Percentiles rank a stretch among this genome's conserved stretches.
Evolutionary conservation across 2,888 invertebrate species (phyloP).

Genomic region (Orchestes rusci): DNA sequence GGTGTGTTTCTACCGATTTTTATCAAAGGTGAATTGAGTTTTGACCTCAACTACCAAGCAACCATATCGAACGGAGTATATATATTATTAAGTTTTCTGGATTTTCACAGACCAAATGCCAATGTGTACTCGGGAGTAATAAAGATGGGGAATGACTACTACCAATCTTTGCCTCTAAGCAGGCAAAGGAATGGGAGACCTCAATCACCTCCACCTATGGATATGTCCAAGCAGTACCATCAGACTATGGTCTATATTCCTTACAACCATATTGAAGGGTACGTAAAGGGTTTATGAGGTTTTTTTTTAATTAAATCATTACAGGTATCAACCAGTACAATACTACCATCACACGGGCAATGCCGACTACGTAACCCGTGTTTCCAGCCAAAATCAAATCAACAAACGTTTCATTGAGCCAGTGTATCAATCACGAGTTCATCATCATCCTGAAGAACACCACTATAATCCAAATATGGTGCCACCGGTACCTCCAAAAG

Average conservation of each 20-base stretch:
- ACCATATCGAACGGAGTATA: too few species aligned
- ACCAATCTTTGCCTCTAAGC: conserved; percentile 35
- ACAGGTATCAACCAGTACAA: conserved; percentile 28
- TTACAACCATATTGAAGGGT: conserved; percentile 49
- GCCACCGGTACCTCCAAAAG: conserved; percentile 23
- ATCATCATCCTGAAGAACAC: conserved; percentile 17
- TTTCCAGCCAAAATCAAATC: conserved; percentile 41
- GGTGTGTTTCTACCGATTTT: conserved; percentile 24
- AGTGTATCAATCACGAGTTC: conserved; percentile 36
- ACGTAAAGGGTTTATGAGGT: conserved; percentile 21
- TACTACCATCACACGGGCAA: conserved; percentile 29
- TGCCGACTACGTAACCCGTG: conserved; percentile 35
- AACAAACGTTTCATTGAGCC: conserved; percentile 42
- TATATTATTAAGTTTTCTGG: too few species aligned
- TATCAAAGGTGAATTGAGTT: conserved; percentile 15
- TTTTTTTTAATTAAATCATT: conserved; percentile 1
- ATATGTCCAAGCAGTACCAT: conserved; percentile 52
- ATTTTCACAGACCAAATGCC: conserved; percentile 31
- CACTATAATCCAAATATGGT: conserved; percentile 32
- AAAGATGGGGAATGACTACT: conserved; percentile 31
- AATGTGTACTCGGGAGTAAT: conserved; percentile 37
- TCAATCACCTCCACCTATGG: conserved; percentile 63
- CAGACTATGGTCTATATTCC: conserved; percentile 64
- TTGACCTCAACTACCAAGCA: background rate
- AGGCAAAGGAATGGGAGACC: conserved; percentile 50